A percentile compares a stretch with the other conserved stretches of the same genome.
These are phyloP conservation scores for Argya squamiceps DNA, from an alignment of 2,797 vertebrate species.

Conservation along the genomic window DNA sequence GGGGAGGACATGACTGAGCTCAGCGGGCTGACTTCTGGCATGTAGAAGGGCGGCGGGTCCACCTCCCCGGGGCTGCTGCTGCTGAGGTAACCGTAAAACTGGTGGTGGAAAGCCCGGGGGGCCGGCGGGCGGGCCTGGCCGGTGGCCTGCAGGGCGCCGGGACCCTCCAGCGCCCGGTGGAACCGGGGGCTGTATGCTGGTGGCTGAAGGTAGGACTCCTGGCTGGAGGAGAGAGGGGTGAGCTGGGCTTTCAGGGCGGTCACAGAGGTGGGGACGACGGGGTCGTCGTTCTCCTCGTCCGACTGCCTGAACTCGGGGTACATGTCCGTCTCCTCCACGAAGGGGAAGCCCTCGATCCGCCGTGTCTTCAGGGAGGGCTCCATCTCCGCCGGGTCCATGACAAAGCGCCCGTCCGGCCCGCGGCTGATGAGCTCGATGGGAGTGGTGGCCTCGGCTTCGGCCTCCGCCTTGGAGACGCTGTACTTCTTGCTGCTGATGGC, in stretches of 20 bases:
- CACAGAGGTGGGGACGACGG: constrained; percentile 89
- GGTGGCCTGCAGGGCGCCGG: constrained; percentile 89
- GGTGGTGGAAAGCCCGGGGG: constrained; percentile 93
- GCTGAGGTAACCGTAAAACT: constrained; percentile 94
- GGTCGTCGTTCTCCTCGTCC: constrained; percentile 97
- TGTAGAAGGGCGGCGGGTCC: constrained; percentile 94
- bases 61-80: constrained; percentile 88
- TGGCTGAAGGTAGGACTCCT: constrained; percentile 97
- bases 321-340: constrained; percentile 98
- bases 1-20: constrained; percentile 96
- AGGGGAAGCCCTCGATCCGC: constrained; percentile 97
- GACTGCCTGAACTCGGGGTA: constrained; percentile 99
- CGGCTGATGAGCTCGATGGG: constrained; percentile 98
- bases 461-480: constrained; percentile 95
- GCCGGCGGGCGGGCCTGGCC: constrained; percentile 90
- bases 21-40: constrained; percentile 96
- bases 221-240: constrained; percentile 96
- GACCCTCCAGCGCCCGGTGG: constrained; percentile 92
- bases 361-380: constrained; percentile 88
- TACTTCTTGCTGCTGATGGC: constrained; percentile 98
- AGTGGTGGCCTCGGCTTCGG: constrained; percentile 89
- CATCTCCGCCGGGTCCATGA: constrained; percentile 88
- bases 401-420: constrained; percentile 94
- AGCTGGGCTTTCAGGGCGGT: constrained; percentile 93
- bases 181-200: constrained; percentile 98